Evolutionary conservation across 2,113 vertebrate species (phyloP).

Genomic region (Melospiza georgiana): DNA sequence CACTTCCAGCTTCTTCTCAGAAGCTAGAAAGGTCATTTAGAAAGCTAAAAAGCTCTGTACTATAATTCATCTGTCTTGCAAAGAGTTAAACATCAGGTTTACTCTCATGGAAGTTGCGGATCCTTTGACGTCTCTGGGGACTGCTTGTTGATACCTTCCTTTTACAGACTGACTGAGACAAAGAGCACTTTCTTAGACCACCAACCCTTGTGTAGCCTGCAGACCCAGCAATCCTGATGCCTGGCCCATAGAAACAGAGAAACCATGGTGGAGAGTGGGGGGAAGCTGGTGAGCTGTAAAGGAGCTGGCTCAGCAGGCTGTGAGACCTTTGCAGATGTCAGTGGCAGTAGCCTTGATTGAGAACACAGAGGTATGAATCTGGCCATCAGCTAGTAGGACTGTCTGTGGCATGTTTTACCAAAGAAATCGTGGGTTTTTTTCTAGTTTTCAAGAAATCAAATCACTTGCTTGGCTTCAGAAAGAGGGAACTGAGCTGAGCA

Average conservation of each 20-base stretch:
- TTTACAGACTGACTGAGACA: neutral
- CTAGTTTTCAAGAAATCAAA: neutral
- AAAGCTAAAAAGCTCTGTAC: neutral
- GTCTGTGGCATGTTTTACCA: neutral
- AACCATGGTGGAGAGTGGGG: neutral
- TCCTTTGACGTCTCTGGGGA: neutral
- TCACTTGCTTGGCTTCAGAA: neutral
- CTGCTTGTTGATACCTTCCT: neutral
- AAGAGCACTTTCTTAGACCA: neutral
- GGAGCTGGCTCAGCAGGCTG: neutral
- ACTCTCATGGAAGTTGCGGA: neutral
- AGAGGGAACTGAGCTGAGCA: neutral
- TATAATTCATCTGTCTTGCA: neutral
- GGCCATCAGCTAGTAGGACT: neutral
- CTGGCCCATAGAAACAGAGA: neutral
- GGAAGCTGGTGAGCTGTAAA: neutral
- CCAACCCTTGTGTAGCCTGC: neutral
- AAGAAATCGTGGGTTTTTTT: neutral
- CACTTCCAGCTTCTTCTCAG: neutral
- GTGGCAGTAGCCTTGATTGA: neutral
- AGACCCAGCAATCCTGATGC: fast-evolving
- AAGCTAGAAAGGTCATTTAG: neutral
- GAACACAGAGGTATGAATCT: neutral
- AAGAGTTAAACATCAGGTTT: neutral
- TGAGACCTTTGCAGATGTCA: neutral